Conservation (phyloP, 1,140 invertebrate species). For the Notospermus geniculatus region DNA sequence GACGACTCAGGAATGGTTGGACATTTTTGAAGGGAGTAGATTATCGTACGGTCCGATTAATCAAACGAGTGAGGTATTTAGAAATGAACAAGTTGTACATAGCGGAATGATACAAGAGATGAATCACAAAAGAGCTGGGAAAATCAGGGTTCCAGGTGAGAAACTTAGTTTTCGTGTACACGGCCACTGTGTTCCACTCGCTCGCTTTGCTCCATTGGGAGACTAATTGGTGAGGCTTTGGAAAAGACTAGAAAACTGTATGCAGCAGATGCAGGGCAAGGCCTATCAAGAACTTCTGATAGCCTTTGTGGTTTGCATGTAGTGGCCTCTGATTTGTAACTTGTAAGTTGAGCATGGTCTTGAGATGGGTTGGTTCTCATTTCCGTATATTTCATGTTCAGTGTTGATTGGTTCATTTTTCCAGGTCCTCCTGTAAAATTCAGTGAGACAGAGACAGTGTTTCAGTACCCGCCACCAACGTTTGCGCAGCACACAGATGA, state of each 20-base stretch:
- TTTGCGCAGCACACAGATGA: slow-evolving; percentile 84
- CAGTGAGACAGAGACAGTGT: slow-evolving; percentile 68
- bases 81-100: slow-evolving; percentile 75
- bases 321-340: no score
- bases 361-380: not conserved
- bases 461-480: slow-evolving; percentile 73
- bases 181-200: no score
- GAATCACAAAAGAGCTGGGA: slow-evolving; percentile 68
- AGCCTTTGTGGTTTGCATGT: no score
- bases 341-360: no score
- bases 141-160: slow-evolving; percentile 70
- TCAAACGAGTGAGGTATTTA: slow-evolving; percentile 78
- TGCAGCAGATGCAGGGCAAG: no score
- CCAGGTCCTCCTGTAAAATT: slow-evolving; percentile 79
- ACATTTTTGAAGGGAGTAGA: slow-evolving; percentile 68
- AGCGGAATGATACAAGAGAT: slow-evolving; percentile 76
- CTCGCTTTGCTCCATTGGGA: no score
- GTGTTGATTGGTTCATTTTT: slow-evolving; percentile 16
- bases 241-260: no score
- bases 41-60: slow-evolving; percentile 92
- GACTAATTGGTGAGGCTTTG: no score
- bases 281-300: no score
- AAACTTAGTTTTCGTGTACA: no score
- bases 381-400: not conserved
- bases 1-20: slow-evolving; percentile 74